A percentile compares a stretch with the other conserved stretches of the same genome.
These are phyloP conservation scores for Ostrea edulis DNA, from an alignment of 1,140 invertebrate genomes.

Conservation along the genomic window DNA sequence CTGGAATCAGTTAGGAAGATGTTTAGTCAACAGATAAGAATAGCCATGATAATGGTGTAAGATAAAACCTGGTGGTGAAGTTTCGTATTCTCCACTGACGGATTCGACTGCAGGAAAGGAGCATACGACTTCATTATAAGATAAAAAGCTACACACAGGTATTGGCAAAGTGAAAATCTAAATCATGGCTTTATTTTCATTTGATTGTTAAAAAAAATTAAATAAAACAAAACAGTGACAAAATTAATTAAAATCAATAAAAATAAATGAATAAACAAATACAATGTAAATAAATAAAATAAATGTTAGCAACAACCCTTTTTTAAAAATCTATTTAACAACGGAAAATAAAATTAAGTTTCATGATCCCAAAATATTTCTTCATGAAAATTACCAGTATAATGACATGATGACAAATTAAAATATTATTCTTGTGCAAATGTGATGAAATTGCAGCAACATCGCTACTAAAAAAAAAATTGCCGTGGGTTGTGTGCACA, in stretches of 20 bases:
- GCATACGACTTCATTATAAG: too few relatives aligned
- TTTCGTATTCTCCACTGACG: conserved; percentile 5
- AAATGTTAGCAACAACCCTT: background rate
- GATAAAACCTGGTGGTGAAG: conserved; percentile 9
- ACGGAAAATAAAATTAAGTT: background rate
- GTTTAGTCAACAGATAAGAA: conserved; percentile 23
- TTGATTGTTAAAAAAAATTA: background rate
- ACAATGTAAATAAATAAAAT: background rate
- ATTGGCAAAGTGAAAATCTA: background rate
- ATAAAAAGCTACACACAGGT: background rate
- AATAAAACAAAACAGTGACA: background rate
- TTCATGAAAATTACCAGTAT: background rate
- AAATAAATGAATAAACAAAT: background rate
- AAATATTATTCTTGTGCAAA: background rate
- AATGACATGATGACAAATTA: background rate
- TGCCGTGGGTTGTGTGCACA: background rate
- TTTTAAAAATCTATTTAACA: background rate
- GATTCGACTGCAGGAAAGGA: conserved; percentile 2
- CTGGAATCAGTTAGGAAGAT: background rate
- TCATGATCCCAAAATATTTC: background rate
- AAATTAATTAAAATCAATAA: background rate
- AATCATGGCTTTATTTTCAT: background rate
- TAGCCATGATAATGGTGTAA: background rate
- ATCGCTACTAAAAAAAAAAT: background rate
- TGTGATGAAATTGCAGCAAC: background rate